Evolutionary conservation across 1,140 invertebrate genomes (phyloP), one percentile per base, ranked within the genome.

Genomic region (Pygmarrhopalites habei): DNA sequence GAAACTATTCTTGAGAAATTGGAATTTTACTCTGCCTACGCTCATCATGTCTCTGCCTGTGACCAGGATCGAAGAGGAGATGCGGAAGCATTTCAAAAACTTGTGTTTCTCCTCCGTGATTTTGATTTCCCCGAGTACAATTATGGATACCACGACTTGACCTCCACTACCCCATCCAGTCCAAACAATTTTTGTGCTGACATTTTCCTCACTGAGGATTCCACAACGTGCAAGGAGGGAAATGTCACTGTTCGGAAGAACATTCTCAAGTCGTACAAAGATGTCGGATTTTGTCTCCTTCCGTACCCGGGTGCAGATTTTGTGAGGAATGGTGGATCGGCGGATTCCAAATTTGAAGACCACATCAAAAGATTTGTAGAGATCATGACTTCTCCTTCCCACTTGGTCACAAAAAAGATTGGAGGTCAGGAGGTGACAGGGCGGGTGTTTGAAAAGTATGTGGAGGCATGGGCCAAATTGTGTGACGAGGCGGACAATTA

Each of bases 1-100:
- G 78, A 80, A 71, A 77, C 79, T 72, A 77, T 79, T 68, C 60
- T 80, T 5, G 77, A 80, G 53, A 77, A 79, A 72, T 70, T 80
- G 53, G 76, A 78, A 29, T 61, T 19, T 10, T 53, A 28, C 28
- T 53, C 26, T 28, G n/a, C 7, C 28, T 53, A 29, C n/a, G 51
- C 51, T n/a, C 26, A 30, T n/a, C 28, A 12, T 12, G 51, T 29
- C 5, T 29, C 26, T 17, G 2, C 10, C 1, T 10, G 30, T 19
- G 28, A 53, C 3, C 2, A 53, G n/a, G 51, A 30, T 25, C 2
- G 7, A 52, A 26, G 23, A 14, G 28, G 28, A 25, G 21, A 15
- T 17, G 32, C 5, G 32, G 15, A 35, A 7, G 5, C 30, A 15
- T 57, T 57, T 21, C 55, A 57, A 28, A 57, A 39, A 12, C 10